phyloP scores from a whole-genome alignment of 2,113 vertebrate genomes.

The Drymodes brunneopygia region DNA sequence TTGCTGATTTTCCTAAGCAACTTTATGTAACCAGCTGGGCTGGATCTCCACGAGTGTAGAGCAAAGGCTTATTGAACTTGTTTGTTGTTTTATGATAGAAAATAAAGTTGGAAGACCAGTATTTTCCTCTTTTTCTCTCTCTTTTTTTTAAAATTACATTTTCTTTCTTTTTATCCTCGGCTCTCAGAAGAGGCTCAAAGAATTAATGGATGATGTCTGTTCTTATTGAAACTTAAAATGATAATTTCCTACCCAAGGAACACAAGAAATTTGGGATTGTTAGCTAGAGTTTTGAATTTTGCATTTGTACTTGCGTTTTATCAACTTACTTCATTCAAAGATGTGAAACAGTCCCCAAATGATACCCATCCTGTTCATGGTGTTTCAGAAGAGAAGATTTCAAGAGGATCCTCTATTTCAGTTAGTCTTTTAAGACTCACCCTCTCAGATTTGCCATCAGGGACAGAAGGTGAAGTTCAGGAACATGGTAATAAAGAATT shows the following conservation, averaged over 20 bases:
- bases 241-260: neutral
- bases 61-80: neutral
- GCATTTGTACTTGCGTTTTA: neutral
- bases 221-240: neutral
- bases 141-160: neutral
- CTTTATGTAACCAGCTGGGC: neutral
- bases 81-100: neutral
- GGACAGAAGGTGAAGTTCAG: neutral
- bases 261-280: neutral
- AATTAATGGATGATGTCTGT: accelerated
- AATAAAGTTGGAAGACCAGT: neutral
- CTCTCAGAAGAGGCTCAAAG: neutral
- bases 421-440: neutral
- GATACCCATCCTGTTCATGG: neutral
- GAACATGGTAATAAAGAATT: neutral
- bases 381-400: neutral
- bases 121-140: neutral
- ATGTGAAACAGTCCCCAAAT: neutral
- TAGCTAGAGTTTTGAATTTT: neutral
- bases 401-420: neutral
- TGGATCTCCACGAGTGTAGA: neutral
- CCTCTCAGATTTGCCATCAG: neutral
- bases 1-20: neutral
- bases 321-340: neutral
- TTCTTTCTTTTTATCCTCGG: neutral